phyloP scores from a whole-genome alignment of 1,140 invertebrate genomes.

The Anthonomus grandis region DNA sequence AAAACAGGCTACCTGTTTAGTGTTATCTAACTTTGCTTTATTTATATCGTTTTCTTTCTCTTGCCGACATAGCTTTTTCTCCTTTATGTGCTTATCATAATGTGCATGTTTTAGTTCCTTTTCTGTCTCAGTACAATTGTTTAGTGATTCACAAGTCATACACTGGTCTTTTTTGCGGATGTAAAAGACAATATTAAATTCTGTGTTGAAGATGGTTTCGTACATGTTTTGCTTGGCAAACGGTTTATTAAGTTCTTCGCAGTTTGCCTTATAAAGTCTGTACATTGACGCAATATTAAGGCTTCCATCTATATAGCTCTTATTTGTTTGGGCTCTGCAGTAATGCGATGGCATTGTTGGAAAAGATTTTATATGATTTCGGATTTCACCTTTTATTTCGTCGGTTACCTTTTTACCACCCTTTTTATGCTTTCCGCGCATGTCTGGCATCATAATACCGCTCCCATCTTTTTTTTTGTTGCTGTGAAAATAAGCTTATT shows the following conservation, averaged over 20 bases:
- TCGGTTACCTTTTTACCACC: too few relatives aligned
- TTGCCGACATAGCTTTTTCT: conserved; percentile 24
- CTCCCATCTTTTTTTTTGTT: too few relatives aligned
- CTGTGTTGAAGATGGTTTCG: conserved; percentile 40
- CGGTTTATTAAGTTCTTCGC: conserved; percentile 5
- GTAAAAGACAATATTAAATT: conserved; percentile 46
- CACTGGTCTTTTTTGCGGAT: conserved; percentile 49
- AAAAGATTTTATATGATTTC: conserved; percentile 11
- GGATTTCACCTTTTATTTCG: conserved; percentile 9
- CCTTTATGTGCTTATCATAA: conserved; percentile 40
- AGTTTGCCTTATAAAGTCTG: conserved; percentile 25
- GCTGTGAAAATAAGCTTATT: too few relatives aligned
- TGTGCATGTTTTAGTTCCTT: conserved; percentile 30
- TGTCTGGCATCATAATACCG: too few relatives aligned
- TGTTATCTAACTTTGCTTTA: not conserved
- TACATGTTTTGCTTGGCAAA: conserved; percentile 34
- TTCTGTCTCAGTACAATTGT: conserved; percentile 38
- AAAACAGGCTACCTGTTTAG: conserved; percentile 5
- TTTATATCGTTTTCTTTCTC: conserved; percentile 44
- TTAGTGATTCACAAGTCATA: conserved; percentile 40
- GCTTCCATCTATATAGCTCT: conserved; percentile 36
- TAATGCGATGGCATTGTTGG: conserved; percentile 10
- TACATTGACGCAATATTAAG: conserved; percentile 38
- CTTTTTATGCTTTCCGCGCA: too few relatives aligned
- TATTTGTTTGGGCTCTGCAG: conserved; percentile 7